Evolutionary conservation across 2,888 invertebrate species (phyloP).

Genomic region (Clusia tigrina): DNA sequence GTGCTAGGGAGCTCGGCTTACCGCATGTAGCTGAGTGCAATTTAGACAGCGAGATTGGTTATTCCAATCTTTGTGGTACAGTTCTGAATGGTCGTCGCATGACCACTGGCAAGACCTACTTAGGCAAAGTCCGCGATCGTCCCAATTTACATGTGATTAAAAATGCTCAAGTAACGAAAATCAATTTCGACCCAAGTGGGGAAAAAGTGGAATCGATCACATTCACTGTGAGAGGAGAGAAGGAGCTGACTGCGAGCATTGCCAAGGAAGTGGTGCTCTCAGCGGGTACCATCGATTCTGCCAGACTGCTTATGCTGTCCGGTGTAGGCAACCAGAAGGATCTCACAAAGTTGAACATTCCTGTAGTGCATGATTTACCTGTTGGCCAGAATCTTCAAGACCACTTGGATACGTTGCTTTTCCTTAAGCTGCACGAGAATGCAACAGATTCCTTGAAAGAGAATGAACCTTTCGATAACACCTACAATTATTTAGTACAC

Average conservation of each 20-base stretch:
- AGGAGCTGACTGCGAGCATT: constrained; percentile 32
- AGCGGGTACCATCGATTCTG: constrained; percentile 50
- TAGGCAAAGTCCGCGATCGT: constrained; percentile 55
- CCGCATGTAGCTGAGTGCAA: constrained; percentile 69
- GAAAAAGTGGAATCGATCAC: constrained; percentile 44
- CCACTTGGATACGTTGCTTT: constrained; percentile 71
- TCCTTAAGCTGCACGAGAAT: constrained; percentile 29
- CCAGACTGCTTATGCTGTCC: constrained; percentile 47
- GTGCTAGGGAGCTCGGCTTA: constrained; percentile 73
- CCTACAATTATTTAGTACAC: constrained; percentile 44
- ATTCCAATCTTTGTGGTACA: constrained; percentile 69
- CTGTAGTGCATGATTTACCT: constrained; percentile 40
- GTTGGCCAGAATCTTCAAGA: constrained; percentile 83
- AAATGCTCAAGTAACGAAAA: constrained; percentile 38
- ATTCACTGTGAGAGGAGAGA: constrained; percentile 25
- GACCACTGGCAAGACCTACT: constrained; percentile 69
- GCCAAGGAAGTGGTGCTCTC: constrained; percentile 48
- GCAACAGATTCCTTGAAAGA: constrained; percentile 34
- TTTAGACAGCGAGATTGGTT: constrained; percentile 65
- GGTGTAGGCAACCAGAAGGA: constrained; percentile 46
- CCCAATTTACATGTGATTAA: constrained; percentile 48
- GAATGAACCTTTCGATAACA: constrained; percentile 39
- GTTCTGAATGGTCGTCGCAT: constrained; percentile 67
- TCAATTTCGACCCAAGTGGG: constrained; percentile 41
- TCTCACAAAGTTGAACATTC: constrained; percentile 37